phyloP scores from a whole-genome alignment of 37 sponge, comb jelly and placozoan species.

The Beroe forskalii region DNA sequence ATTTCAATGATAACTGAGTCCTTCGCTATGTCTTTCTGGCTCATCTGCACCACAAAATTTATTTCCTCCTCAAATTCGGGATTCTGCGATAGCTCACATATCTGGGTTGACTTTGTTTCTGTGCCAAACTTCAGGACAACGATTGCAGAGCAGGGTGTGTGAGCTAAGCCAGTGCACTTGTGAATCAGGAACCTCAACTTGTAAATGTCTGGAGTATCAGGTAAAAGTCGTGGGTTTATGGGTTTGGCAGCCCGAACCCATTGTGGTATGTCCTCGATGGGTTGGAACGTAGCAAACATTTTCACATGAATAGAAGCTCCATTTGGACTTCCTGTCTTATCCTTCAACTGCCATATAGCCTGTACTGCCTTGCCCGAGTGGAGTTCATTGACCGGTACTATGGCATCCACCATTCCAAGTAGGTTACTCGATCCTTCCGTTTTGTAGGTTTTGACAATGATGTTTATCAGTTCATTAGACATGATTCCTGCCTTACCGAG shows the following conservation, averaged over 20 bases:
- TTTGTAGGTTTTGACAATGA: background rate
- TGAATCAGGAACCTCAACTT: conserved; percentile 14
- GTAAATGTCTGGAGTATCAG: background rate
- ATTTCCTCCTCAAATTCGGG: conserved; percentile 36
- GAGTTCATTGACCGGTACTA: background rate
- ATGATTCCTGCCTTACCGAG: background rate
- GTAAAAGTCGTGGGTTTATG: background rate
- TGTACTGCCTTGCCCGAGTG: background rate
- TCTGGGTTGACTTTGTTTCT: conserved; percentile 13
- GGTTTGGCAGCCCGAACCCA: background rate
- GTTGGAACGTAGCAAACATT: background rate
- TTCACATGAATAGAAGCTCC: background rate
- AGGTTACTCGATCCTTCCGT: background rate
- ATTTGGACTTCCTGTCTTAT: background rate
- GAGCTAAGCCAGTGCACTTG: background rate
- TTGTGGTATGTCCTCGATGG: background rate
- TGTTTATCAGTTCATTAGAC: background rate
- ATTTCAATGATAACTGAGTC: background rate
- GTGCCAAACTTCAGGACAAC: background rate
- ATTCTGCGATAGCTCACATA: background rate
- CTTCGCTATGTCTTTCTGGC: conserved; percentile 7
- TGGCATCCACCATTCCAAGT: background rate
- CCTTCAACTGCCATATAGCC: background rate
- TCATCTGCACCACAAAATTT: conserved; percentile 10
- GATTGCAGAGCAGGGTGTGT: background rate